phyloP scores from a whole-genome alignment of 2,888 invertebrate genomes.

The Acrobasis consociella region DNA sequence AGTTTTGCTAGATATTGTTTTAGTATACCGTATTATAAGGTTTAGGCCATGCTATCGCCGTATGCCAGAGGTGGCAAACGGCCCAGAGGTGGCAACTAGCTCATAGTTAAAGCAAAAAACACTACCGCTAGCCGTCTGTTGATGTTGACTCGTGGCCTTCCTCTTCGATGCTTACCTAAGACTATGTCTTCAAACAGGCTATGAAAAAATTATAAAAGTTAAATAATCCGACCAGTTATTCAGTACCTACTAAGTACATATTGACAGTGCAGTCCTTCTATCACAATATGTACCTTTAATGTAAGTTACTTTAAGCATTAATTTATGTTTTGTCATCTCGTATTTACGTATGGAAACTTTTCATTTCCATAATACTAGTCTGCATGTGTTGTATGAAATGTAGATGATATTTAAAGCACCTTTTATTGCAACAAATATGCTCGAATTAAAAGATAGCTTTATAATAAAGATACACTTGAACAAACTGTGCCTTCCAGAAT shows the following conservation, averaged over 20 bases:
- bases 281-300: slow-evolving; percentile 9
- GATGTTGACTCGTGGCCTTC: no score
- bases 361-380: slow-evolving; percentile 9
- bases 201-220: slow-evolving; percentile 4
- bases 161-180: background rate
- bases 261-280: slow-evolving; percentile 4
- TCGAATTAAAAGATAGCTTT: background rate
- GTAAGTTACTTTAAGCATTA: slow-evolving; percentile 11
- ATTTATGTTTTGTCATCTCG: slow-evolving; percentile 12
- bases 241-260: background rate
- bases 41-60: no score
- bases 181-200: slow-evolving; percentile 1
- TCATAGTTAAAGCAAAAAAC: no score
- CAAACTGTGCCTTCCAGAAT: slow-evolving; percentile 6
- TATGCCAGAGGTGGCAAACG: no score
- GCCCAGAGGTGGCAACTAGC: no score
- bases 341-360: background rate
- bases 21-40: background rate
- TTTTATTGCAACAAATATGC: background rate
- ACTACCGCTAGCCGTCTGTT: no score
- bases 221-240: no score
- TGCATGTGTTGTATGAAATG: background rate
- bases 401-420: background rate
- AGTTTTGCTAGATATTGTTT: slow-evolving; percentile 10
- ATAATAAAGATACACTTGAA: background rate